Base-by-base conservation (phyloP, 92 coral and sea anemone species). In the Zoanthus solanderi region DNA sequence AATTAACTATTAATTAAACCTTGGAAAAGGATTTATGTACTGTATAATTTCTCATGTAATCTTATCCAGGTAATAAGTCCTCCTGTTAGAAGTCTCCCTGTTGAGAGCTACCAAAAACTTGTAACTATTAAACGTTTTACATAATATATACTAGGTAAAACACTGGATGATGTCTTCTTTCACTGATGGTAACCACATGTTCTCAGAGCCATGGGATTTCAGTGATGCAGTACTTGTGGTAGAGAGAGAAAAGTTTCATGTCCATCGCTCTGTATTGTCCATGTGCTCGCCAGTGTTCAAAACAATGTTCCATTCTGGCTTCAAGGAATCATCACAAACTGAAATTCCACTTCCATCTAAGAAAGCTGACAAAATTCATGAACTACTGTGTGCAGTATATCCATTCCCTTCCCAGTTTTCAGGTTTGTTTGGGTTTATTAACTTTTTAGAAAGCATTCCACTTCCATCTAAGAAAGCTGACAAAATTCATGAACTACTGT, bases 231-330 rank as follows among this genome's bases (percentile, higher is more conserved):
- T 93, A 15, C 80, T 93, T 11, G 87, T 92, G 34, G 94, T 85
- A 0, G 94, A 93, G 76, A 88, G 88, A 79, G 92, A 93, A 75
- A 76, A 88, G 18, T 93, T 93, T 31, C 96, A 93, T 72, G 94
- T 91, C 29, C 96, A 93, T 71, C 88, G 84, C 12, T 91, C 96
- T 7, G 80, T 93, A 34, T 84, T 93, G 18, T 79, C 96, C 60
- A 93, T 93, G 94, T 73, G 88, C 80, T 93, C 96, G 1, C 96
- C 96, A 9, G 96, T 93, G 63, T 93, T 93, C 88, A 84, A 84
- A 61, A 89, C 89, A 71, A 93, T 93, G 96, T 92, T 93, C 80
- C 94, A 91, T 75, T 93, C 96, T 8, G 76, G 89, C 66, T 93
- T 93, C 63, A 93, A 93, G 87, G 96, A 93, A 71, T 81, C 96